Base-by-base conservation (phyloP, 1,140 invertebrate species). In the Neoseiulus cucumeris region DNA sequence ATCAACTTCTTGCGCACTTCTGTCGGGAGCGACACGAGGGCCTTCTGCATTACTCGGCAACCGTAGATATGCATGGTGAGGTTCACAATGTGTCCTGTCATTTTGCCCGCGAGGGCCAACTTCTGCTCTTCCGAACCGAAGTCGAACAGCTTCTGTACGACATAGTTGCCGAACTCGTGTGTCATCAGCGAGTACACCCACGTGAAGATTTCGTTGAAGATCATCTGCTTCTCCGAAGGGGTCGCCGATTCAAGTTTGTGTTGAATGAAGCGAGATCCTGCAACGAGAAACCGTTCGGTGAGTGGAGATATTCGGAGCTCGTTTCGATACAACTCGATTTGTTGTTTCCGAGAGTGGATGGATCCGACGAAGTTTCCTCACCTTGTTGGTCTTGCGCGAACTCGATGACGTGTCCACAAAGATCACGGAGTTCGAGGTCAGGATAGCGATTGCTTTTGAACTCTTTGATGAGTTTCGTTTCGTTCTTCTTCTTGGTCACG, bases 71-170 rank as follows among this genome's bases (percentile, higher is more conserved):
- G 51, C 51, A 59, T 59, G 25, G 51, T 59, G 25, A 59, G 51
- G 33, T 59, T 59, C 14, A 59, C 51, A 9, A 59, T 59, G 33
- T 59, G 51, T 25, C 51, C 51, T 29, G 51, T 59, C 51, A 59
- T 59, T 33, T 59, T 59, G 2, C 51, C 51, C 14, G 51, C 51
- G 14, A 59, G 51, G 22, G 51, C 51, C 22, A 59, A 33, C 51
- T 59, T 59, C 22, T 59, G 51, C 33, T 59, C 51, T 59, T 59
- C 51, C 51, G 51, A 59, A 33, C 51, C 51, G 22, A 59, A 59
- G 33, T 68, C 68, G n/a, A 68, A 66, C 30, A 68, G 47, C 39
- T 68, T 68, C 44, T 68, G 68, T 4, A 68, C 68, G 14, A 68
- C 68, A 55, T 68, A 68, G 44, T 68, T 68, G n/a, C 45, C 68